Evolutionary conservation across 2,113 vertebrate species (phyloP).

Genomic region (Ctenomys sociabilis): DNA sequence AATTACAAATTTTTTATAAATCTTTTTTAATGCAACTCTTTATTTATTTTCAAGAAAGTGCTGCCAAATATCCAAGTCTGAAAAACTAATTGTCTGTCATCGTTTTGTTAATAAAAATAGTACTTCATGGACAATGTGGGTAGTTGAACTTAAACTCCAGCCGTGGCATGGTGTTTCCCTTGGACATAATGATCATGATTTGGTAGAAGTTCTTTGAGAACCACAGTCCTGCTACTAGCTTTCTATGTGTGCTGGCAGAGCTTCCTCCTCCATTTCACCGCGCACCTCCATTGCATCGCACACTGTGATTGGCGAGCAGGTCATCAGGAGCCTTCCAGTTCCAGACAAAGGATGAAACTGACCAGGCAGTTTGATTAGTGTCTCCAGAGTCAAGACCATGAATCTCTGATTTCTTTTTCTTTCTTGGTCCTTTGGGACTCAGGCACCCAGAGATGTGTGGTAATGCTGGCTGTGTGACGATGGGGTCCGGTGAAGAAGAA

Average conservation of each 20-base stretch:
- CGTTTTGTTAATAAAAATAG: conserved; percentile 7
- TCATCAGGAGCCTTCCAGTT: background rate
- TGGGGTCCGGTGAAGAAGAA: background rate
- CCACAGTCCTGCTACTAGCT: background rate
- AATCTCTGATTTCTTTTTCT: background rate
- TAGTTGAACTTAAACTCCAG: background rate
- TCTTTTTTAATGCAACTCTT: conserved; percentile 12
- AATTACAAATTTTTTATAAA: background rate
- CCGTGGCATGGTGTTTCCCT: background rate
- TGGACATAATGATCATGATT: background rate
- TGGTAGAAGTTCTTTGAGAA: conserved; percentile 9
- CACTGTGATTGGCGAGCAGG: background rate
- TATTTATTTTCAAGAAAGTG: conserved; percentile 46
- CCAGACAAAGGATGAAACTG: background rate
- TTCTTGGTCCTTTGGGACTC: background rate
- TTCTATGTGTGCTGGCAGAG: background rate
- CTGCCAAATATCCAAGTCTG: background rate
- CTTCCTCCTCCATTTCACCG: background rate
- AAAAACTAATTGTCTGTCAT: background rate
- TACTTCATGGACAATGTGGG: background rate
- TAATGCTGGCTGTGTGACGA: background rate
- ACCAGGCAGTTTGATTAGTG: background rate
- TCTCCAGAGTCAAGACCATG: background rate
- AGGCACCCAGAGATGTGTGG: background rate
- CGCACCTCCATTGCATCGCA: background rate